Conservation (phyloP, 2,888 invertebrate species). For the Nephrotoma guestfalica region DNA sequence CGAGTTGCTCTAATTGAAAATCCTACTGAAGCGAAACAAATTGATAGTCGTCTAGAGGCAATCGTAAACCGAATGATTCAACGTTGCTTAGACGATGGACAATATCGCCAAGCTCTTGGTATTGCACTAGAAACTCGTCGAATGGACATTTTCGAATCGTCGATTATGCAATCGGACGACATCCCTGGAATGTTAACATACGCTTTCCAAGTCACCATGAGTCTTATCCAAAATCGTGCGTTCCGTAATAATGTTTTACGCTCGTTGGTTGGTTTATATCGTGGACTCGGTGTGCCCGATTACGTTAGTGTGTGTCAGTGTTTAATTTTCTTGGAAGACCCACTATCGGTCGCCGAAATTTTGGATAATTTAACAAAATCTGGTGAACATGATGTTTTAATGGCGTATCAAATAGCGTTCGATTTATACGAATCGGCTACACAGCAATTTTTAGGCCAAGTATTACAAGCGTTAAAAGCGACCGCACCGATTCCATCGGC, state of each 20-base stretch:
- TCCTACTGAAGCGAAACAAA: constrained; percentile 46
- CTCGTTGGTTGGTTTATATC: constrained; percentile 78
- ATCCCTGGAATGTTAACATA: constrained; percentile 81
- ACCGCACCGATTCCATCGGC: constrained; percentile 72
- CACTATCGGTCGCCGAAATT: constrained; percentile 81
- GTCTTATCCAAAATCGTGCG: constrained; percentile 83
- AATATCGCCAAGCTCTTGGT: constrained; percentile 91
- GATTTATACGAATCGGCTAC: constrained; percentile 98
- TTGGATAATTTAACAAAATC: constrained; percentile 78
- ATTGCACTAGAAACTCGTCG: constrained; percentile 90
- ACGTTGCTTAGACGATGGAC: constrained; percentile 85
- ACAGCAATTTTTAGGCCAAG: constrained; percentile 86
- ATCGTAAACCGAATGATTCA: constrained; percentile 97
- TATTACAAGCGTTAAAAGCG: constrained; percentile 64
- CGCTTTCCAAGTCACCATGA: constrained; percentile 94
- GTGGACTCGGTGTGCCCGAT: constrained; percentile 79
- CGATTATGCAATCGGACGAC: constrained; percentile 87
- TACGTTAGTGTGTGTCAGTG: constrained; percentile 98
- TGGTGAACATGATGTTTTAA: constrained; percentile 63
- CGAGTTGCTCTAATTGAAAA: constrained; percentile 59
- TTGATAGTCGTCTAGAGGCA: constrained; percentile 73
- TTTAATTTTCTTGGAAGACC: constrained; percentile 90
- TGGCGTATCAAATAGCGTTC: constrained; percentile 98
- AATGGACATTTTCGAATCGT: constrained; percentile 90
- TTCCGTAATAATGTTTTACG: constrained; percentile 85